A percentile compares a stretch with the other conserved stretches of the same genome.
These are phyloP conservation scores for Erannis defoliaria DNA, from an alignment of 2,888 invertebrate species.

Conservation along the genomic window DNA sequence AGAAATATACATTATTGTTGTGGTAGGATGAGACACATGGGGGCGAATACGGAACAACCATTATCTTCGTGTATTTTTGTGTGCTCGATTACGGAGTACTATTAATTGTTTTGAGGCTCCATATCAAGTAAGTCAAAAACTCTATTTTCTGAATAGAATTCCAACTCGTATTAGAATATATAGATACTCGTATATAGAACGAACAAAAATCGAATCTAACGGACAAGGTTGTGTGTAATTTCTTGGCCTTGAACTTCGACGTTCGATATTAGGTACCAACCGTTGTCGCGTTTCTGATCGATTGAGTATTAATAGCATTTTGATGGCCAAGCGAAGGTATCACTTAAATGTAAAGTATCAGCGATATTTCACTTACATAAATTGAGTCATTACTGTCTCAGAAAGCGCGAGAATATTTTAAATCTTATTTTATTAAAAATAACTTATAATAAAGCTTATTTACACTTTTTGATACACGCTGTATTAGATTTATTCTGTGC, in stretches of 20 bases:
- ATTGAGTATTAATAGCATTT: conserved; percentile 39
- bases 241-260: conserved; percentile 43
- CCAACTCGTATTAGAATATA: background rate
- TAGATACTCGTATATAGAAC: too few species aligned
- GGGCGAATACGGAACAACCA: too few species aligned
- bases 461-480: too few species aligned
- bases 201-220: conserved; percentile 11
- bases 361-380: conserved; percentile 8
- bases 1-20: too few species aligned
- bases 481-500: too few species aligned
- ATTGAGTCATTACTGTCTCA: conserved; percentile 9
- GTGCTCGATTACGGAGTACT: too few species aligned
- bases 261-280: conserved; percentile 24
- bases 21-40: too few species aligned
- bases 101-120: background rate
- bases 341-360: conserved; percentile 5
- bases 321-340: conserved; percentile 30
- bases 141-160: conserved; percentile 6
- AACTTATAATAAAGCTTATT: too few species aligned
- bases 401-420: background rate
- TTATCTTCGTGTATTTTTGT: background rate
- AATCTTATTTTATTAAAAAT: too few species aligned
- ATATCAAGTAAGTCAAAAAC: background rate
- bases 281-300: conserved; percentile 31
- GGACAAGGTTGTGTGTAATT: conserved; percentile 1